Base-by-base conservation (phyloP, 2,797 vertebrate species). In the Halcyon badia region DNA sequence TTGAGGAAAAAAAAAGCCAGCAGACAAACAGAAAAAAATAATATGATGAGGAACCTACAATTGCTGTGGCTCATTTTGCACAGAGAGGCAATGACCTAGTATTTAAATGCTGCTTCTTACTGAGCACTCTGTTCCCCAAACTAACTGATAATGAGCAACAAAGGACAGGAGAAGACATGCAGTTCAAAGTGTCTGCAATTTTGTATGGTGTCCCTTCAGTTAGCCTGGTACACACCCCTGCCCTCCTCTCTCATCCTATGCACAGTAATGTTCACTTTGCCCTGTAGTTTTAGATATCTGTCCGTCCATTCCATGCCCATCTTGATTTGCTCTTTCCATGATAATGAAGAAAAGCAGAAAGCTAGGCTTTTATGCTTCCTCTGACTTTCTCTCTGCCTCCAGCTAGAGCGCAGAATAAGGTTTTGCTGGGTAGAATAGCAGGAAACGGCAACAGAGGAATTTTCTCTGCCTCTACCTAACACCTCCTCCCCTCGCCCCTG, bases 321-420 rank as follows among this genome's bases (percentile, higher is more conserved):
- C 30, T 72, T 77, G 44, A 33, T 89, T 86, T 84, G 41, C 25
- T 75, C 90, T 89, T 80, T 64, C 44, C 57, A 44, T 70, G 14
- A 3, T 46, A 35, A 58, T 4, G 4, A 26, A 65, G n/a, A 33
- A 66, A 82, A 95, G 48, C 30, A 70, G 25, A 65, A 89, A 93
- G 11, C 7, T 54, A 64, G 35, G 15, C 16, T 75, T 86, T 77
- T 73, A 28, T 41, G n/a, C 28, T 76, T 92, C 62, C 35, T 80
- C 35, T 0, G 1, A 35, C 72, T 80, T 73, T 46, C 18, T 69
- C 31, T 90, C 87, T 5, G 0, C 57, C 41, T 60, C 64, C 65
- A 80, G 44, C 44, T 77, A 35, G n/a, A 64, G 41, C 49, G 30
- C 17, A 33, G 42, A 62, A 22, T 24, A 52, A 58, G 64, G 11